These are phyloP conservation scores for Squalus acanthias DNA, from an alignment of 2,797 vertebrate species.

Conservation along the genomic window DNA sequence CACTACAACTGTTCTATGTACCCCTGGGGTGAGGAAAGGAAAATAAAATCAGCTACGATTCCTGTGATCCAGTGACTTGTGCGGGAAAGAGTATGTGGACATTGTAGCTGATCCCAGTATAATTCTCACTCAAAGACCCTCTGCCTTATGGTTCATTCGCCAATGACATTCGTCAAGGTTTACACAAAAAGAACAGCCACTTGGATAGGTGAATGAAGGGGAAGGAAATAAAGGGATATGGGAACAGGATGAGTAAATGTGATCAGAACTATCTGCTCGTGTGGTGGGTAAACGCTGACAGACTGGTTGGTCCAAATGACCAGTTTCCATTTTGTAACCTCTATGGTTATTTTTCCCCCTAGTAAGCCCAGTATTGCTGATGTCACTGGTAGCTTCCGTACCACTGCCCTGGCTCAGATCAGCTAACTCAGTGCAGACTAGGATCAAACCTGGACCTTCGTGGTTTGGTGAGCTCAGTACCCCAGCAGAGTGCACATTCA, in stretches of 20 bases:
- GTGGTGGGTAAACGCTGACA: background rate
- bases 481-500: background rate
- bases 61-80: no score
- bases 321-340: background rate
- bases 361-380: background rate
- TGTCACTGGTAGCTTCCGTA: background rate
- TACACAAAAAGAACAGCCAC: background rate
- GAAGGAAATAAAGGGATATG: background rate
- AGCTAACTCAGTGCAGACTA: background rate
- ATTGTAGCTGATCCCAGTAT: no score
- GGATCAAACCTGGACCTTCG: background rate
- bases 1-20: no score
- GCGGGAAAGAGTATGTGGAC: no score
- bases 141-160: no score
- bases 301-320: background rate
- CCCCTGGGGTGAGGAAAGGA: no score
- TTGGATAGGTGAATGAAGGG: background rate
- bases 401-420: no score
- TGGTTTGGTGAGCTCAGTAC: no score
- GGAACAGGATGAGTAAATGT: background rate
- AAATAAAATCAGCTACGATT: no score
- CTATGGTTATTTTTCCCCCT: background rate
- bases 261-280: background rate
- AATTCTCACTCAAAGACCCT: no score
- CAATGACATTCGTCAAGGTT: no score